Conservation (phyloP, 2,113 vertebrate species). For the Crocuta crocuta region DNA sequence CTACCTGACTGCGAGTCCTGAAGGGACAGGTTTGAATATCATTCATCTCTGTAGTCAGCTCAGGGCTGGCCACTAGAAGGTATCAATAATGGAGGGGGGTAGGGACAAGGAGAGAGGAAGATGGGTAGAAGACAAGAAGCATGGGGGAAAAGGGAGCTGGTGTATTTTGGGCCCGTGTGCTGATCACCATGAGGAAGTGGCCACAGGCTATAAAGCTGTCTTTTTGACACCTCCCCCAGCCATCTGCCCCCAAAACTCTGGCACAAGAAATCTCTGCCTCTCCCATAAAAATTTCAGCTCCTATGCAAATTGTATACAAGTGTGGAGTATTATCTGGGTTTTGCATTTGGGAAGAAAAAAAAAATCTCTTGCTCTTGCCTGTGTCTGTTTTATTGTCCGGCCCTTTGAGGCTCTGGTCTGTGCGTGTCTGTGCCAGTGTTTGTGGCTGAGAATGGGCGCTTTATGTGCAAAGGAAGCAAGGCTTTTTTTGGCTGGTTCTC, state of each 20-base stretch:
- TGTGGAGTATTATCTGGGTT: not conserved
- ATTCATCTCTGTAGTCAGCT: not conserved
- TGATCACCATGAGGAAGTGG: slow-evolving; percentile 1
- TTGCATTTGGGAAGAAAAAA: slow-evolving; percentile 46
- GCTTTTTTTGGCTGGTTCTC: slow-evolving; percentile 60
- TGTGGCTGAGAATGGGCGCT: slow-evolving; percentile 56
- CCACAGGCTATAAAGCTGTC: slow-evolving; percentile 50
- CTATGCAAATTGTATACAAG: not conserved
- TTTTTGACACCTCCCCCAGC: not conserved
- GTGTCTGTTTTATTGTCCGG: slow-evolving; percentile 33
- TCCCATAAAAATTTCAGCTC: slow-evolving; percentile 46
- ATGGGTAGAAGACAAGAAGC: not conserved
- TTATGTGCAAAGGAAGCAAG: slow-evolving; percentile 64
- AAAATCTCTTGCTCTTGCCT: not conserved
- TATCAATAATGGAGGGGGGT: no score
- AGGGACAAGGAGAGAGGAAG: not conserved
- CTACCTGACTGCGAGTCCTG: not conserved
- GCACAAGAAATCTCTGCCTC: slow-evolving; percentile 11
- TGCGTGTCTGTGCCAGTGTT: slow-evolving; percentile 37
- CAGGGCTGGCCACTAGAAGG: not conserved
- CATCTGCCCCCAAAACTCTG: slow-evolving; percentile 56
- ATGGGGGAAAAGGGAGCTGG: not conserved
- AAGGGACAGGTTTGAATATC: not conserved
- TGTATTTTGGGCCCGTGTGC: slow-evolving; percentile 13
- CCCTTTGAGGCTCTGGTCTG: not conserved